phyloP scores from a whole-genome alignment of 2,888 invertebrate species.

The Zygothrica quintamaculata region DNA sequence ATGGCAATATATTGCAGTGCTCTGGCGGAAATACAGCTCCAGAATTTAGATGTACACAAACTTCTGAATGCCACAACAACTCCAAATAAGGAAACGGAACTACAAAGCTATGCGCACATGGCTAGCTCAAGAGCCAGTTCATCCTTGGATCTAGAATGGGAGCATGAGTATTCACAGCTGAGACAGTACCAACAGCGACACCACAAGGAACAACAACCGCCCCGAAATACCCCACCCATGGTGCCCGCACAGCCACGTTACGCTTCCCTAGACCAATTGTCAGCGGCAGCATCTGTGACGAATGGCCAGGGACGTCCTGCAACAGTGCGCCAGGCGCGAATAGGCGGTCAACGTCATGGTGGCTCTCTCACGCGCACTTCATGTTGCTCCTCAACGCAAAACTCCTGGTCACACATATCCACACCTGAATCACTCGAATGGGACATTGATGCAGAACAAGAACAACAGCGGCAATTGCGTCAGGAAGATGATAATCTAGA shows the following conservation, averaged over 20 bases:
- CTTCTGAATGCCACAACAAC: conserved; percentile 81
- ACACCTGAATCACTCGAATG: conserved; percentile 89
- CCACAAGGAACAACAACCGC: conserved; percentile 43
- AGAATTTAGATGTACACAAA: conserved; percentile 87
- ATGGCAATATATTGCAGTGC: conserved; percentile 81
- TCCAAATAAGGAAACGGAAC: conserved; percentile 78
- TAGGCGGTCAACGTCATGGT: conserved; percentile 61
- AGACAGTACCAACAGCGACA: conserved; percentile 56
- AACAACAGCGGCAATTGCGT: conserved; percentile 81
- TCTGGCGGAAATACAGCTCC: conserved; percentile 86
- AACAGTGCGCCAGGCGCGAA: conserved; percentile 39
- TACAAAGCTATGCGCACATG: conserved; percentile 61
- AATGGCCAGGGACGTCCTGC: conserved; percentile 43
- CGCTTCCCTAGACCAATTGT: conserved; percentile 69
- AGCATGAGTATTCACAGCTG: conserved; percentile 86
- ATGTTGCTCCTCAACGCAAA: conserved; percentile 84
- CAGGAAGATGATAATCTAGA: conserved; percentile 86
- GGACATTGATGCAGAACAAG: conserved; percentile 86
- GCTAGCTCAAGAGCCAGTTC: conserved; percentile 87
- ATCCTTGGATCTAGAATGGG: conserved; percentile 89
- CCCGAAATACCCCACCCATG: conserved; percentile 35
- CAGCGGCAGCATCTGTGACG: conserved; percentile 55
- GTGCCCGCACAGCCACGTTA: conserved; percentile 44
- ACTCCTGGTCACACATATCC: conserved; percentile 87
- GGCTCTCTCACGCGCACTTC: conserved; percentile 82